Evolutionary conservation across 2,888 invertebrate species (phyloP).

Genomic region (Hofmannophila pseudospretella): DNA sequence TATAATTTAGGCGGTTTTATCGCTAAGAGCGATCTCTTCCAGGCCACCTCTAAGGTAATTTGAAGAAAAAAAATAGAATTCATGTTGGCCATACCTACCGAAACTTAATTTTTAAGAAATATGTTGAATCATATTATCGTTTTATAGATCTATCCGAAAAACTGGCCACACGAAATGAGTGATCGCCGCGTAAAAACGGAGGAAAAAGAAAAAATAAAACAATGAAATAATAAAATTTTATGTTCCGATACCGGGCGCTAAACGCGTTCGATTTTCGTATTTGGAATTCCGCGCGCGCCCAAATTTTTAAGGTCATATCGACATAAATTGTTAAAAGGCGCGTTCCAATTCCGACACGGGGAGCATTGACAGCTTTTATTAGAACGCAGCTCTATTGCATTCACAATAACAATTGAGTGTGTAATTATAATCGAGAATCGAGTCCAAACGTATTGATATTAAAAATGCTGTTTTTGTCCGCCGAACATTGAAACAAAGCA

Average conservation of each 20-base stretch:
- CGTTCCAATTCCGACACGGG: constrained; percentile 18
- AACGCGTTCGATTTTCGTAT: constrained; percentile 15
- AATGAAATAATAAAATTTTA: constrained; percentile 15
- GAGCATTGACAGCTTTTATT: constrained; percentile 51
- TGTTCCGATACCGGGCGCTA: constrained; percentile 10
- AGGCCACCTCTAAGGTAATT: too few species aligned
- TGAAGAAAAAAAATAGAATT: too few species aligned
- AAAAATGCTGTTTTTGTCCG: constrained; percentile 62
- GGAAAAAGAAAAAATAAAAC: constrained; percentile 9
- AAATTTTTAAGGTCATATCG: constrained; percentile 16
- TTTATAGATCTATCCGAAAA: too few species aligned
- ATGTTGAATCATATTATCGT: too few species aligned
- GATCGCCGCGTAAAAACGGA: constrained; percentile 4
- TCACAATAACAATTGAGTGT: constrained; percentile 37
- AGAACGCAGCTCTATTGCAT: constrained; percentile 47
- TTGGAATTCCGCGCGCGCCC: constrained; percentile 21
- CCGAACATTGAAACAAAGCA: constrained; percentile 65
- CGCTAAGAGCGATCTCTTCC: too few species aligned
- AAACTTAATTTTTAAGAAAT: too few species aligned
- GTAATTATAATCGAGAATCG: constrained; percentile 57
- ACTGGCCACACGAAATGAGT: neutral
- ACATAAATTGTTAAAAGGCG: constrained; percentile 25
- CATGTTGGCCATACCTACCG: too few species aligned
- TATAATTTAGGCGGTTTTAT: too few species aligned
- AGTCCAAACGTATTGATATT: constrained; percentile 53